Conservation (phyloP, 2,113 vertebrate genomes). For the Eira barbara region DNA sequence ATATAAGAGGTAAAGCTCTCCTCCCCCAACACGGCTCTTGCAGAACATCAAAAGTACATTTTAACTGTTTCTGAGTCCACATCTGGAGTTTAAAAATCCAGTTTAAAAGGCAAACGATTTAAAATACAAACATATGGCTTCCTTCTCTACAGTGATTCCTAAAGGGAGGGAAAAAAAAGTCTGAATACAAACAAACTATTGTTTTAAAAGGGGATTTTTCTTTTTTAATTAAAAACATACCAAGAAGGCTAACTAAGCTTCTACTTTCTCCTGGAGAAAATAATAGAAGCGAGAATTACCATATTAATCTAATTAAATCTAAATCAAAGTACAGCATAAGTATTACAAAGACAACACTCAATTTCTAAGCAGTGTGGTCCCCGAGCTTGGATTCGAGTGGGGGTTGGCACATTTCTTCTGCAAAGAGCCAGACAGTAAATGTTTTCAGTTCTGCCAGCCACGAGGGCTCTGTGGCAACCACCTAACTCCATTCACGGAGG, state of each 20-base stretch:
- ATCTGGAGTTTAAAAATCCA: slow-evolving; percentile 52
- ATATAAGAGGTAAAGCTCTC: neutral
- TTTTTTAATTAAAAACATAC: slow-evolving; percentile 47
- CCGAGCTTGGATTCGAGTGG: neutral
- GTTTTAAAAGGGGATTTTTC: slow-evolving; percentile 31
- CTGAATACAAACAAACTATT: slow-evolving; percentile 49
- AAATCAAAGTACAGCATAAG: neutral
- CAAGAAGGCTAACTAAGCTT: slow-evolving; percentile 44
- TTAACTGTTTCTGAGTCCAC: slow-evolving; percentile 40
- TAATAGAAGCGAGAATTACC: slow-evolving; percentile 6
- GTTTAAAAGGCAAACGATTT: slow-evolving; percentile 60
- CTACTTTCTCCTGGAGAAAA: slow-evolving; percentile 52
- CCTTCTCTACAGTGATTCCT: slow-evolving; percentile 37
- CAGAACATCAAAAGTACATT: neutral
- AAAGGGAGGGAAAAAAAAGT: neutral
- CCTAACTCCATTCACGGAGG: neutral
- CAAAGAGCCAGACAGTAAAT: neutral
- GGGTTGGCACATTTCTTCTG: neutral
- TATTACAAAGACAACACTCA: neutral
- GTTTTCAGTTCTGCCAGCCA: neutral
- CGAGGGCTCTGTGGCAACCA: neutral
- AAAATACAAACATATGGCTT: slow-evolving; percentile 62
- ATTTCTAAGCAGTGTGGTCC: neutral
- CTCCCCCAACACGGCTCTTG: neutral
- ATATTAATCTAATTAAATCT: neutral